phyloP scores from a whole-genome alignment of 2,113 vertebrate genomes.

The Dolichotis patagonum region DNA sequence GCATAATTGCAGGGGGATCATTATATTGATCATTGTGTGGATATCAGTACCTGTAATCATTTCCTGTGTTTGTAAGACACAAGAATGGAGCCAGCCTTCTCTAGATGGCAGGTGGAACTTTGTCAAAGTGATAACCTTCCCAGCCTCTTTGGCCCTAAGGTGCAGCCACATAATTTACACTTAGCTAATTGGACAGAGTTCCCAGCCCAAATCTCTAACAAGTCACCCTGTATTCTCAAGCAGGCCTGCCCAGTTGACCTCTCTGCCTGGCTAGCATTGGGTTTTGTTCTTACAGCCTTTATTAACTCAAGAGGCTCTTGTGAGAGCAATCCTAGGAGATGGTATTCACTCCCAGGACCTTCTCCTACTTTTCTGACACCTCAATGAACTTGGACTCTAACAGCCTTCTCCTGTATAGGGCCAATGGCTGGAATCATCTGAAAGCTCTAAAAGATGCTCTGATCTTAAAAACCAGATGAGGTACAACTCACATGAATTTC shows the following conservation, averaged over 20 bases:
- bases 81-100: neutral
- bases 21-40: neutral
- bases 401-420: neutral
- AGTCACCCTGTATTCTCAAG: neutral
- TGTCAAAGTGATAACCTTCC: neutral
- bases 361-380: neutral
- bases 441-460: neutral
- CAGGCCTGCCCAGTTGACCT: neutral
- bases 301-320: neutral
- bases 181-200: neutral
- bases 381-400: neutral
- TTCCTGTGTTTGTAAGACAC: neutral
- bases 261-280: neutral
- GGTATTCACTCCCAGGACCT: neutral
- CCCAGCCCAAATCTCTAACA: neutral
- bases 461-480: neutral
- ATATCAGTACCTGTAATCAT: neutral
- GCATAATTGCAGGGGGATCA: neutral
- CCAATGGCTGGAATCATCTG: neutral
- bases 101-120: neutral
- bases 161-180: neutral
- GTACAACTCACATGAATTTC: too few species aligned
- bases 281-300: neutral
- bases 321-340: neutral
- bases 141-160: neutral